Conservation (phyloP, 2,888 invertebrate genomes). For the Maniola hyperantus region DNA sequence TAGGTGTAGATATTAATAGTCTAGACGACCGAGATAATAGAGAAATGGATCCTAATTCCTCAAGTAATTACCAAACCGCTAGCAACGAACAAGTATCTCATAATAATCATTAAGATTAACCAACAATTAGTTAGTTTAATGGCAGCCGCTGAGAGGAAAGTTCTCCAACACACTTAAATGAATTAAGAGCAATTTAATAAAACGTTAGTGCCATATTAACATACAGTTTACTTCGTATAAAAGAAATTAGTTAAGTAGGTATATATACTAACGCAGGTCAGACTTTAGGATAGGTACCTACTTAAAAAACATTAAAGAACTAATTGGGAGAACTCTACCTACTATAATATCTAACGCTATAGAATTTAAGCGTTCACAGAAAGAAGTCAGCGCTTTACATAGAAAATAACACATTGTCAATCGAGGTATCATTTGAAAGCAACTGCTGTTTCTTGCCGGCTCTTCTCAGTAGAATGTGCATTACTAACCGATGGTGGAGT, state of each 20-base stretch:
- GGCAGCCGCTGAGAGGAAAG: conserved; percentile 58
- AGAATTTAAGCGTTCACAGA: too few species aligned
- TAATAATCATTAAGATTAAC: conserved; percentile 62
- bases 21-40: conserved; percentile 35
- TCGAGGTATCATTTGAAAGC: too few species aligned
- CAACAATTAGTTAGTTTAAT: conserved; percentile 67
- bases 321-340: too few species aligned
- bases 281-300: neutral
- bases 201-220: conserved; percentile 47
- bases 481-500: too few species aligned
- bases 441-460: too few species aligned
- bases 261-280: too few species aligned
- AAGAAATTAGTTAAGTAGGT: too few species aligned
- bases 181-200: conserved; percentile 65
- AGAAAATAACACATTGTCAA: too few species aligned
- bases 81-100: conserved; percentile 46
- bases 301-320: neutral
- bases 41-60: conserved; percentile 45
- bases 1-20: neutral
- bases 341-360: too few species aligned
- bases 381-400: too few species aligned
- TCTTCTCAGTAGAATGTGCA: too few species aligned
- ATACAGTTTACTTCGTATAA: conserved; percentile 50
- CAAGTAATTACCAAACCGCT: conserved; percentile 45
- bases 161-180: conserved; percentile 66